Percentiles rank a stretch among this genome's conserved stretches.
Conservation (phyloP, 2,888 invertebrate genomes). For the Mactromeris polynyma region DNA sequence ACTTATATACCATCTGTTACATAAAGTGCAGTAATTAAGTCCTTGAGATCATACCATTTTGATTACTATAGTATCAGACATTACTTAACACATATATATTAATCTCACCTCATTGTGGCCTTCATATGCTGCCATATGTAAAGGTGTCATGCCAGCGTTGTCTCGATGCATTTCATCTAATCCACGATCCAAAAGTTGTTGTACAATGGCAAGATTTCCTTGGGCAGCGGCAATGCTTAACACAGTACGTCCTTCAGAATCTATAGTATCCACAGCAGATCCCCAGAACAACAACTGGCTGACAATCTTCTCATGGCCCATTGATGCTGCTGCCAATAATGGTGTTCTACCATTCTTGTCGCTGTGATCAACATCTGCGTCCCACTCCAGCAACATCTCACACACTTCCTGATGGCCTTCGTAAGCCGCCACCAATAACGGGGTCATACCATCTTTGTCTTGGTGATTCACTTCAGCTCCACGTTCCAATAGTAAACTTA, state of each 20-base stretch:
- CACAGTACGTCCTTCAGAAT: slow-evolving; percentile 96
- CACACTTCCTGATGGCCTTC: slow-evolving; percentile 89
- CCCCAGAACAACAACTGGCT: slow-evolving; percentile 97
- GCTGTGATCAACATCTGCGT: slow-evolving; percentile 96
- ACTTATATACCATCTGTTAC: not conserved
- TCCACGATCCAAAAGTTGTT: slow-evolving; percentile 92
- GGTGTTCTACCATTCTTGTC: slow-evolving; percentile 89
- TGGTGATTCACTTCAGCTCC: slow-evolving; percentile 86
- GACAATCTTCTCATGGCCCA: slow-evolving; percentile 95
- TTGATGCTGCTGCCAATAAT: slow-evolving; percentile 92
- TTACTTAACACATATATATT: not conserved
- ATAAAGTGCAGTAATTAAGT: not conserved
- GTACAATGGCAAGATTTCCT: slow-evolving; percentile 92
- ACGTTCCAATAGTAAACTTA: slow-evolving; percentile 84
- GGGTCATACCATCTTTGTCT: slow-evolving; percentile 87
- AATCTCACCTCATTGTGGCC: slow-evolving; percentile 93
- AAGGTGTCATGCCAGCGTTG: slow-evolving; percentile 98
- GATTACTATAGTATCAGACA: not conserved
- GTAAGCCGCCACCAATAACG: slow-evolving; percentile 86
- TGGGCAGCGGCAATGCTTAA: slow-evolving; percentile 88
- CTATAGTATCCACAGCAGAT: slow-evolving; percentile 97
- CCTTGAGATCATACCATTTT: not conserved
- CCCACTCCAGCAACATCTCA: slow-evolving; percentile 95
- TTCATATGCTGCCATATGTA: slow-evolving; percentile 98
- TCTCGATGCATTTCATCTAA: slow-evolving; percentile 91